These are phyloP conservation scores for Phenganax marumi DNA, from an alignment of 92 coral and sea anemone species.

Conservation along the genomic window DNA sequence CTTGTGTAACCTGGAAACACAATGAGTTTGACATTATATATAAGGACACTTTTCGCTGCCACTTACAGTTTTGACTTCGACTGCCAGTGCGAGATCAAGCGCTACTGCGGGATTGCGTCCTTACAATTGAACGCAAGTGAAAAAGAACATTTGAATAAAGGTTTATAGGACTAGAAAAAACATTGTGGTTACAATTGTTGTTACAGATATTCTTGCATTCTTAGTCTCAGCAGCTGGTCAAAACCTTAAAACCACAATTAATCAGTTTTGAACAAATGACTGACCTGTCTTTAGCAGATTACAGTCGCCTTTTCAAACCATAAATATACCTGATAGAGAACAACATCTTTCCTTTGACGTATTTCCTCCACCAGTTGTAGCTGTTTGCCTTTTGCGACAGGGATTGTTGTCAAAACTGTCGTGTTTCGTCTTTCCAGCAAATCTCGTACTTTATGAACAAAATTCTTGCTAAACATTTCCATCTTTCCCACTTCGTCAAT, in stretches of 20 bases:
- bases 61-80: too few relatives aligned
- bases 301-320: neutral
- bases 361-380: slow-evolving; percentile 79
- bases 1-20: slow-evolving; percentile 51
- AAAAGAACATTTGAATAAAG: neutral
- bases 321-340: slow-evolving; percentile 63
- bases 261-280: neutral
- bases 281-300: too few relatives aligned
- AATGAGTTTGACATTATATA: too few relatives aligned
- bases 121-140: too few relatives aligned
- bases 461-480: slow-evolving; percentile 80
- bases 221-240: too few relatives aligned
- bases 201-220: too few relatives aligned
- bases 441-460: slow-evolving; percentile 62
- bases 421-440: slow-evolving; percentile 57
- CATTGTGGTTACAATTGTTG: too few relatives aligned
- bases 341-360: slow-evolving; percentile 64
- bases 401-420: slow-evolving; percentile 76
- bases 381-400: slow-evolving; percentile 67
- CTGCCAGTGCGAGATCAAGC: too few relatives aligned
- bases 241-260: too few relatives aligned
- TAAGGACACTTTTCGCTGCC: too few relatives aligned
- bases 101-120: too few relatives aligned
- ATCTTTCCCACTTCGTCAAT: slow-evolving; percentile 92
- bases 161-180: neutral